A percentile compares a stretch with the other conserved stretches of the same genome.
Conservation (phyloP, 2,888 invertebrate species). For the Clostera curtula region DNA sequence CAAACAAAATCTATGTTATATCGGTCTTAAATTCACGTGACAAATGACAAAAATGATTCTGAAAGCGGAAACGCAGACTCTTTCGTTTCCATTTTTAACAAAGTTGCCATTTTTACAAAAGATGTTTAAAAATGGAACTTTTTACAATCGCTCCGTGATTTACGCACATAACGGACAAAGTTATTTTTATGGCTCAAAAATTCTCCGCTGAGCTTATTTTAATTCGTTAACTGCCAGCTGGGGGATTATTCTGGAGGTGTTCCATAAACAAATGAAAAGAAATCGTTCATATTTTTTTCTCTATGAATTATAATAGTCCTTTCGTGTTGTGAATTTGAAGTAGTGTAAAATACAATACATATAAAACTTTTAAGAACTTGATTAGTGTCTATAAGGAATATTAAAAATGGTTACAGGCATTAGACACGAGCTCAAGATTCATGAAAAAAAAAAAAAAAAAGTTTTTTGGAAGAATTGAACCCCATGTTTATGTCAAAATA, state of each 20-base stretch:
- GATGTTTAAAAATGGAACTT: constrained; percentile 6
- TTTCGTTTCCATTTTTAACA: neutral
- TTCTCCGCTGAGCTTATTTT: constrained; percentile 19
- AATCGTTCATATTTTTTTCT: constrained; percentile 9
- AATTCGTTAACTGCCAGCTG: constrained; percentile 17
- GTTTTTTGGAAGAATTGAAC: too few species aligned
- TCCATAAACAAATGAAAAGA: constrained; percentile 6
- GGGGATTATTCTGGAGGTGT: constrained; percentile 15
- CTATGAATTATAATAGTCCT: constrained; percentile 6
- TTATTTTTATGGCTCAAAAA: constrained; percentile 20
- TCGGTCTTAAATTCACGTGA: too few species aligned
- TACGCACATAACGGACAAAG: constrained; percentile 11
- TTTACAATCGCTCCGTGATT: constrained; percentile 15
- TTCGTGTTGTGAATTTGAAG: too few species aligned
- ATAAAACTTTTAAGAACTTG: too few species aligned
- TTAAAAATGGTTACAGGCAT: too few species aligned
- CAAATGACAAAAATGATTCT: too few species aligned
- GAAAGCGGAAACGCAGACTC: neutral
- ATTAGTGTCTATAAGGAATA: too few species aligned
- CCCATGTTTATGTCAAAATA: too few species aligned
- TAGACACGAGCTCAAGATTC: too few species aligned
- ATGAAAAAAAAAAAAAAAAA: too few species aligned
- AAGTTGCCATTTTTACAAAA: constrained; percentile 1
- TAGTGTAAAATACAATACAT: too few species aligned
- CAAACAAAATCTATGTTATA: too few species aligned